Evolutionary conservation across 2,797 vertebrate species (phyloP).

Genomic region (Coregonus ussuriensis): DNA sequence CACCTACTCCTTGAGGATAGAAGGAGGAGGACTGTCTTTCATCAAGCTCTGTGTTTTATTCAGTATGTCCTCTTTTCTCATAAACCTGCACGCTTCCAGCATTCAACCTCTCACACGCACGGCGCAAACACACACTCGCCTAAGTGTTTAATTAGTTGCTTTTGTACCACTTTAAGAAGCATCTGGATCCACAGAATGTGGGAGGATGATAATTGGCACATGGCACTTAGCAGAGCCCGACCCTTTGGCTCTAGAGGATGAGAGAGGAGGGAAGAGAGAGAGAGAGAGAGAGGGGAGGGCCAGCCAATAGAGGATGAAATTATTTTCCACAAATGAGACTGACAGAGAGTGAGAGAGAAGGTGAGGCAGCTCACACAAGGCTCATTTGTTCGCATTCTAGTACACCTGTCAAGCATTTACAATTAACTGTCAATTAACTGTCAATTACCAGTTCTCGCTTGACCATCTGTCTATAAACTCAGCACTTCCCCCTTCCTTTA

Average conservation of each 20-base stretch:
- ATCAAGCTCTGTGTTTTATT: conserved; percentile 4
- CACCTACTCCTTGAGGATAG: conserved; percentile 30
- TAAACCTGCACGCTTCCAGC: conserved; percentile 15
- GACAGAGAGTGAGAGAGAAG: conserved; percentile 12
- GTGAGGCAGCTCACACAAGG: conserved; percentile 32
- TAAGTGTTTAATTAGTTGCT: conserved; percentile 62
- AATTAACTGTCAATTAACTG: conserved; percentile 62
- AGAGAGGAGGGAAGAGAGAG: conserved; percentile 5
- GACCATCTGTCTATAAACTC: conserved; percentile 59
- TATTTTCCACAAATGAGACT: conserved; percentile 3
- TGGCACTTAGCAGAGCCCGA: conserved; percentile 23
- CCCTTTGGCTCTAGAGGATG: conserved; percentile 14
- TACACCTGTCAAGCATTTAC: conserved; percentile 52
- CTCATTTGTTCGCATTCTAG: conserved; percentile 49
- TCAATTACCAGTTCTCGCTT: conserved; percentile 45
- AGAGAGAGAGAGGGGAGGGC: conserved; percentile 9
- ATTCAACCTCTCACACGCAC: background rate
- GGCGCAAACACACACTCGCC: conserved; percentile 13
- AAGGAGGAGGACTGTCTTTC: conserved; percentile 41
- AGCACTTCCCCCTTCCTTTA: conserved; percentile 45
- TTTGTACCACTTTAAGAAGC: conserved; percentile 51
- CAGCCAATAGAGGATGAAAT: background rate
- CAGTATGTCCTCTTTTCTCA: conserved; percentile 18
- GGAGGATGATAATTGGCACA: conserved; percentile 53
- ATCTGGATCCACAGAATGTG: conserved; percentile 39